Percentiles rank a stretch among this genome's conserved stretches.
These are phyloP conservation scores for Tholera decimalis DNA, from an alignment of 2,888 invertebrate species.

Conservation along the genomic window DNA sequence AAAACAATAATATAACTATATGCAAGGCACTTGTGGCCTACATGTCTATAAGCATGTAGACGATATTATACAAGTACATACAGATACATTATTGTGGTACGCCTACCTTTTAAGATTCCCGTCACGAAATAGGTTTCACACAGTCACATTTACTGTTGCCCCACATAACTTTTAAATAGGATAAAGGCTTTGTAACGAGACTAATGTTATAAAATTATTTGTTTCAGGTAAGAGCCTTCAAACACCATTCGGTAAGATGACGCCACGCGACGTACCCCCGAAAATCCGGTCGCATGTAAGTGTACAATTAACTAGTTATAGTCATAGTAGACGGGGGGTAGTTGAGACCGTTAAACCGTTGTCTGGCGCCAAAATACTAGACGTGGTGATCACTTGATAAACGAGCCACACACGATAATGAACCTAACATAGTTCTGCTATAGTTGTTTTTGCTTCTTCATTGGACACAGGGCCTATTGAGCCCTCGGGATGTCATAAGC, in stretches of 20 bases:
- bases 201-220: constrained; percentile 13
- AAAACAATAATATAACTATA: neutral
- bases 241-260: constrained; percentile 38
- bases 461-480: constrained; percentile 53
- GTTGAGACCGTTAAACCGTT: constrained; percentile 75
- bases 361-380: constrained; percentile 85
- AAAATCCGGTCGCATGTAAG: constrained; percentile 68
- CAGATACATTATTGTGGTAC: constrained; percentile 17
- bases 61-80: constrained; percentile 3
- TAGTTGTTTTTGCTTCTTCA: constrained; percentile 41
- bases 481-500: constrained; percentile 62
- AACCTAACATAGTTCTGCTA: constrained; percentile 40
- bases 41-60: constrained; percentile 46
- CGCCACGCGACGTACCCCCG: constrained; percentile 53
- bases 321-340: constrained; percentile 73
- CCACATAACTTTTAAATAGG: neutral
- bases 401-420: constrained; percentile 38
- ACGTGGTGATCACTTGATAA: constrained; percentile 67
- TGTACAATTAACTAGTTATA: constrained; percentile 69
- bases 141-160: constrained; percentile 9
- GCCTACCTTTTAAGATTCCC: constrained; percentile 15
- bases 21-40: constrained; percentile 18
- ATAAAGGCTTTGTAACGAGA: neutral
- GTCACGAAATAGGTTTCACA: constrained; percentile 14
- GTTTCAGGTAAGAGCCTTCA: constrained; percentile 59